Percentiles rank a stretch among this genome's conserved stretches.
Evolutionary conservation across 2,113 vertebrate species (phyloP).

Genomic region (Sceloporus tristichus): DNA sequence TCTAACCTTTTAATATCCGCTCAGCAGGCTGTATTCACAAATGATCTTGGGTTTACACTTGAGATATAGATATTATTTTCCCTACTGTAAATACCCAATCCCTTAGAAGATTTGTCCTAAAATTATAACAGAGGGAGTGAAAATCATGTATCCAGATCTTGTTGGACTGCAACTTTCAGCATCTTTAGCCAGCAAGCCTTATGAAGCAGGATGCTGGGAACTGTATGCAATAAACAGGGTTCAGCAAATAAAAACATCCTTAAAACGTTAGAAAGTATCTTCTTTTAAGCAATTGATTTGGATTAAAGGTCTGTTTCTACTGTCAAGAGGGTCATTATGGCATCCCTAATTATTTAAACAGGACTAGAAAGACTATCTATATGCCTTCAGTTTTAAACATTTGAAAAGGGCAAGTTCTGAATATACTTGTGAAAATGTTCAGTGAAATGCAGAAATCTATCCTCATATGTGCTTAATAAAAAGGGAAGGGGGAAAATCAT

Average conservation of each 20-base stretch:
- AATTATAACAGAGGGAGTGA: background rate
- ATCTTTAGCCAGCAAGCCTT: too few relatives aligned
- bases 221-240: too few relatives aligned
- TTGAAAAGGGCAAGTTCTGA: constrained; percentile 5
- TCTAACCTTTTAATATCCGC: constrained; percentile 52
- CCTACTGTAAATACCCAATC: constrained; percentile 40
- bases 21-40: constrained; percentile 40
- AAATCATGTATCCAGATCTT: too few relatives aligned
- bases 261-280: background rate
- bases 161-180: too few relatives aligned
- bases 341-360: constrained; percentile 9
- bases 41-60: constrained; percentile 38
- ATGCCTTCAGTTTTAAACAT: background rate
- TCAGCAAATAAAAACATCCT: background rate
- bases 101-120: background rate
- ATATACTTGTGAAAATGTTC: background rate
- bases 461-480: constrained; percentile 29
- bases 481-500: constrained; percentile 13
- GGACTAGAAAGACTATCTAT: background rate
- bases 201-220: background rate
- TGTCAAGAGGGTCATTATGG: constrained; percentile 9
- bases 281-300: constrained; percentile 14
- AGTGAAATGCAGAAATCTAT: background rate
- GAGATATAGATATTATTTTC: constrained; percentile 34
- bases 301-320: background rate